These are phyloP conservation scores for Merodon equestris DNA, from an alignment of 2,888 invertebrate genomes.

Conservation along the genomic window DNA sequence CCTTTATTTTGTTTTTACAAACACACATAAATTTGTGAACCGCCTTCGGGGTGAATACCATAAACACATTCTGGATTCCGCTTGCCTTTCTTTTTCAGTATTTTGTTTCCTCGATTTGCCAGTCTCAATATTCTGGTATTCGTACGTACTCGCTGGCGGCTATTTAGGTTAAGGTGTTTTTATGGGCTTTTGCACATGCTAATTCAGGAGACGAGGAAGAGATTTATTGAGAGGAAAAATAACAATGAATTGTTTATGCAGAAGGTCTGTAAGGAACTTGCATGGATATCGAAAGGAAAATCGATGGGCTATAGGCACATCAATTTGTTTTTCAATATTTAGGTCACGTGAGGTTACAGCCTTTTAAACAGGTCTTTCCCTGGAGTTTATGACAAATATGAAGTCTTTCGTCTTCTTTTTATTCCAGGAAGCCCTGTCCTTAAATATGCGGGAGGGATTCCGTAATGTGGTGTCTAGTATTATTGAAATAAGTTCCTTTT, in stretches of 20 bases:
- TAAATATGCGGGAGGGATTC: too few relatives aligned
- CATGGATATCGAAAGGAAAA: neutral
- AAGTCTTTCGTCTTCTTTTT: too few relatives aligned
- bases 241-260: neutral
- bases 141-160: constrained; percentile 5
- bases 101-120: neutral
- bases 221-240: constrained; percentile 28
- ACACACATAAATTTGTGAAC: constrained; percentile 51
- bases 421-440: too few relatives aligned
- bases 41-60: constrained; percentile 29
- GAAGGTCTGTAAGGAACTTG: neutral
- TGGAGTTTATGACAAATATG: too few relatives aligned
- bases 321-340: constrained; percentile 8
- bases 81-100: neutral
- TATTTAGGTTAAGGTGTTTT: constrained; percentile 35
- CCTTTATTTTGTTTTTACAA: constrained; percentile 17
- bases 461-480: too few relatives aligned
- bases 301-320: constrained; percentile 8
- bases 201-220: constrained; percentile 30
- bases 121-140: neutral
- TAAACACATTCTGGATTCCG: constrained; percentile 9
- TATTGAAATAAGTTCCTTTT: too few relatives aligned
- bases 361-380: too few relatives aligned
- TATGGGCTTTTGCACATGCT: constrained; percentile 34
- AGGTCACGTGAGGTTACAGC: constrained; percentile 1